These are phyloP conservation scores for Parnassius mnemosyne DNA, from an alignment of 2,888 invertebrate genomes.

Conservation along the genomic window DNA sequence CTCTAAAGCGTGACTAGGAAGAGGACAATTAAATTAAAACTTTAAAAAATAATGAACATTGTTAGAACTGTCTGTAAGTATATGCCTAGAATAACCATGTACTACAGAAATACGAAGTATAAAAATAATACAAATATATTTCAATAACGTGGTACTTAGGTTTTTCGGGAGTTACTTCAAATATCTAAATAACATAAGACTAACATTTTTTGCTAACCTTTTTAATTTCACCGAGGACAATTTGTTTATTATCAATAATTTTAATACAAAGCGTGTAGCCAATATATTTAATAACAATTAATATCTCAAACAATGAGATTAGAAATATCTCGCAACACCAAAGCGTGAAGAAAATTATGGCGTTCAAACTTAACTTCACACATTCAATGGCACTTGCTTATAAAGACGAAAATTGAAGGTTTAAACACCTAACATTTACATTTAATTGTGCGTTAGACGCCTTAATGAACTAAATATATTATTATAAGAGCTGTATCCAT, in stretches of 20 bases:
- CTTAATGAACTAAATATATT: slow-evolving; percentile 32
- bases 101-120: background rate
- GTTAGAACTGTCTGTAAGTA: slow-evolving; percentile 8
- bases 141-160: background rate
- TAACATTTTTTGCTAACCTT: background rate
- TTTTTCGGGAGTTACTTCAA: background rate
- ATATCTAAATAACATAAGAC: background rate
- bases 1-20: slow-evolving; percentile 15
- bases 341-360: slow-evolving; percentile 49
- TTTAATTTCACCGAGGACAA: slow-evolving; percentile 46
- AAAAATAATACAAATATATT: background rate
- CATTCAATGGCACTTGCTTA: slow-evolving; percentile 59
- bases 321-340: slow-evolving; percentile 36
- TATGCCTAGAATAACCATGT: slow-evolving; percentile 1
- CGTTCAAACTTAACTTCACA: slow-evolving; percentile 49
- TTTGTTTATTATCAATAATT: slow-evolving; percentile 15
- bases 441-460: slow-evolving; percentile 60
- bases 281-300: slow-evolving; percentile 19
- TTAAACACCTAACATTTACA: slow-evolving; percentile 51
- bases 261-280: slow-evolving; percentile 23
- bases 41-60: background rate
- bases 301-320: slow-evolving; percentile 32
- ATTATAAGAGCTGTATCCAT: slow-evolving; percentile 56
- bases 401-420: slow-evolving; percentile 30
- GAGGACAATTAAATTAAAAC: slow-evolving; percentile 1